phyloP scores from a whole-genome alignment of 2,797 vertebrate genomes.

The Orientallactaga sibirica region DNA sequence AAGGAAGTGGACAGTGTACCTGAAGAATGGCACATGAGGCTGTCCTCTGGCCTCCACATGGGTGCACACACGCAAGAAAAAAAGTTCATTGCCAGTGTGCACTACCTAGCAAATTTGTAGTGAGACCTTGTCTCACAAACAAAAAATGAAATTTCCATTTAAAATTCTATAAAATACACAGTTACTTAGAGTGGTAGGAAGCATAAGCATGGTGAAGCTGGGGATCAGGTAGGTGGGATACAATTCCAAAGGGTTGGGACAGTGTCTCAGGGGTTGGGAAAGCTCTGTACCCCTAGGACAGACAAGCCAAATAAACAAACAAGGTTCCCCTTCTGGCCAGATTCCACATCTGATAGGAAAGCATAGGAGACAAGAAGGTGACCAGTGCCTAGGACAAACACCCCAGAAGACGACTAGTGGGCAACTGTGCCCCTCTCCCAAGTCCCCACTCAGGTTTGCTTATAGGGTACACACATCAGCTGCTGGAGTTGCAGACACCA shows the following conservation, averaged over 20 bases:
- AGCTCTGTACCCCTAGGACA: not conserved
- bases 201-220: not conserved
- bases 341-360: not conserved
- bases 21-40: too few species aligned
- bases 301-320: not conserved
- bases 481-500: not conserved
- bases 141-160: not conserved
- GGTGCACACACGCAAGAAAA: too few species aligned
- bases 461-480: not conserved
- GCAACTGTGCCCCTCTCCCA: accelerated
- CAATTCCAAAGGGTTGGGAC: not conserved
- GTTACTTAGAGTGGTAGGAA: not conserved
- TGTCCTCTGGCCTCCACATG: too few species aligned
- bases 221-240: not conserved
- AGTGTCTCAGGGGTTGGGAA: not conserved
- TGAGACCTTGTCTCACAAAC: not conserved
- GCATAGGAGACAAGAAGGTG: not conserved
- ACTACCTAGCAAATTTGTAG: not conserved
- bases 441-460: not conserved
- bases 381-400: not conserved
- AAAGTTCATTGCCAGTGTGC: not conserved
- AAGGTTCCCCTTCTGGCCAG: not conserved
- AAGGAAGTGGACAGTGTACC: too few species aligned
- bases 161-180: not conserved
- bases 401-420: not conserved